These are phyloP conservation scores for Sepiola atlantica DNA, from an alignment of 2,888 invertebrate genomes.

Conservation along the genomic window DNA sequence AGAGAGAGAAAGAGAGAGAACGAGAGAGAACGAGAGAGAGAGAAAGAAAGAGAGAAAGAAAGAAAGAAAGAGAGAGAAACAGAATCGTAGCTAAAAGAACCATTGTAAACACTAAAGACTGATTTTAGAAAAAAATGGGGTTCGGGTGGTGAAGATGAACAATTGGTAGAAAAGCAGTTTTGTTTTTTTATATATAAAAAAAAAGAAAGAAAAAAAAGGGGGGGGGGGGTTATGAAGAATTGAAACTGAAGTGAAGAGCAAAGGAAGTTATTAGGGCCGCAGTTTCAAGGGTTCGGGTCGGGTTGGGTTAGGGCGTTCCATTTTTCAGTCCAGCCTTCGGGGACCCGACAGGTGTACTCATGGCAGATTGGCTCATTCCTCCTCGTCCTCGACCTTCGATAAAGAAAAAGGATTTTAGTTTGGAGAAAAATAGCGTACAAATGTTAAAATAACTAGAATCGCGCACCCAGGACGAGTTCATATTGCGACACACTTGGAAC, in stretches of 20 bases:
- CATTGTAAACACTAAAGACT: neutral
- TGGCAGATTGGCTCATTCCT: neutral
- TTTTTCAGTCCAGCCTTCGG: slow-evolving; percentile 37
- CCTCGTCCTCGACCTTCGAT: slow-evolving; percentile 40
- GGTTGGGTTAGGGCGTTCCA: slow-evolving; percentile 36
- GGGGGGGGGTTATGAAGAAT: no score
- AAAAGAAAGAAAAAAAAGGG: neutral
- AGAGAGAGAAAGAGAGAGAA: no score
- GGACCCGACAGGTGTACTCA: slow-evolving; percentile 35
- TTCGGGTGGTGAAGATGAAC: neutral
- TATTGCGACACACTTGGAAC: no score
- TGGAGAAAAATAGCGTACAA: no score
- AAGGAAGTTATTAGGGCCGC: neutral
- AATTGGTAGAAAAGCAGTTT: neutral
- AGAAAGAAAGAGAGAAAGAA: no score
- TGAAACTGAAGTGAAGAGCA: neutral
- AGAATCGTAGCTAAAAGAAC: neutral
- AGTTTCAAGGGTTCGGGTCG: neutral
- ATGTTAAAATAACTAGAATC: no score
- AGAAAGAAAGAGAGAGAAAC: no score
- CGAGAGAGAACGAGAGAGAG: no score
- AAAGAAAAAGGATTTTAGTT: neutral
- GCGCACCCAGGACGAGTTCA: no score
- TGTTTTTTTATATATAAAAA: no score
- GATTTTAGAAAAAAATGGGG: no score